These are phyloP conservation scores for Buathra laborator DNA, from an alignment of 2,888 invertebrate species.

Conservation along the genomic window DNA sequence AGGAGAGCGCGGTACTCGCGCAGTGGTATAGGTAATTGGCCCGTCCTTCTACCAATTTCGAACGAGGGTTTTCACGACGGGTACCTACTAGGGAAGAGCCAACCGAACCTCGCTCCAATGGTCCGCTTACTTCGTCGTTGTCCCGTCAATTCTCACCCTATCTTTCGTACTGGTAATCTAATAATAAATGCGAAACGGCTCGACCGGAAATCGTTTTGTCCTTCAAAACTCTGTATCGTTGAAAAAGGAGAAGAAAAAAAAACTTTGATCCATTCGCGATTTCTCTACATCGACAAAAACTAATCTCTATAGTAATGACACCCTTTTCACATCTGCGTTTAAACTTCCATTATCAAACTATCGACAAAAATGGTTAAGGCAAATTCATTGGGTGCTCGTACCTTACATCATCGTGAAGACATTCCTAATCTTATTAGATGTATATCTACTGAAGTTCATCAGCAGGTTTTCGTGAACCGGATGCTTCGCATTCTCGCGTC, in stretches of 20 bases:
- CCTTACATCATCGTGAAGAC: neutral
- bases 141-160: conserved; percentile 12
- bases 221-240: conserved; percentile 3
- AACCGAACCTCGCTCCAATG: conserved; percentile 17
- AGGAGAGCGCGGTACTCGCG: conserved; percentile 11
- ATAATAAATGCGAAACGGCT: conserved; percentile 22
- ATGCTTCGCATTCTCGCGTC: neutral
- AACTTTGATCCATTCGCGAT: neutral
- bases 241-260: neutral
- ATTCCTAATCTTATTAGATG: neutral
- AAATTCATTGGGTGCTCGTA: neutral
- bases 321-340: neutral
- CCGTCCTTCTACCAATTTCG: conserved; percentile 47
- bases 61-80: conserved; percentile 15
- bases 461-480: neutral
- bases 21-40: conserved; percentile 46
- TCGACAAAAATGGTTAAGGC: conserved; percentile 9
- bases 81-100: neutral
- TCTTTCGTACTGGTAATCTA: conserved; percentile 22
- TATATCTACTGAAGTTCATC: neutral
- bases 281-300: neutral
- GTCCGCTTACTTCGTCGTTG: neutral
- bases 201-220: conserved; percentile 21
- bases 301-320: neutral
- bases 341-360: neutral